These are phyloP conservation scores for Hirtodrosophila histrioides DNA, from an alignment of 2,888 invertebrate genomes.

Conservation along the genomic window DNA sequence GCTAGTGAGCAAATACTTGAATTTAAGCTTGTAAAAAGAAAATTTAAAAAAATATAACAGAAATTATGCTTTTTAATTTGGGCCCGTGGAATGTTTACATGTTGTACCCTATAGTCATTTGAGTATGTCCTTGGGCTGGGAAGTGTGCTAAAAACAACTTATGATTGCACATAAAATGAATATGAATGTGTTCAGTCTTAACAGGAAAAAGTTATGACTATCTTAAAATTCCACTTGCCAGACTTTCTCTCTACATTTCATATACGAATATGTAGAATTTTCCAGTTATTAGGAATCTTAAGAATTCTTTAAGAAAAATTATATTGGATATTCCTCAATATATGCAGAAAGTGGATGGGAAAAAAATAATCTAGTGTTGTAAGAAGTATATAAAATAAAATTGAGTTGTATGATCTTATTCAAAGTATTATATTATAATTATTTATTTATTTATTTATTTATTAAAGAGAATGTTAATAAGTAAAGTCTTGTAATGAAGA, in stretches of 20 bases:
- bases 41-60: slow-evolving; percentile 6
- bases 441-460: no score
- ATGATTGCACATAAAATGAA: slow-evolving; percentile 8
- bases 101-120: slow-evolving; percentile 29
- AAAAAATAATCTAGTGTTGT: no score
- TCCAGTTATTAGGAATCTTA: no score
- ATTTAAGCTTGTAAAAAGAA: slow-evolving; percentile 17
- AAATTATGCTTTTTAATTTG: slow-evolving; percentile 52
- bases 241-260: not conserved
- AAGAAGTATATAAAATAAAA: no score
- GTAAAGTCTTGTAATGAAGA: no score
- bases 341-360: no score
- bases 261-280: no score
- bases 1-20: slow-evolving; percentile 29
- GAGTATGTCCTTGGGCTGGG: not conserved
- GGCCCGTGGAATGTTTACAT: slow-evolving; percentile 13
- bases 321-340: no score
- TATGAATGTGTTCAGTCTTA: not conserved
- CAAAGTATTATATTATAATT: no score
- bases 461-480: no score
- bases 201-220: slow-evolving; percentile 1
- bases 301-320: no score
- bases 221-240: not conserved
- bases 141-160: not conserved
- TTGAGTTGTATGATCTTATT: no score